Evolutionary conservation across 2,797 vertebrate species (phyloP), one percentile per base, ranked within the genome.

Genomic region (Lutjanus argentimaculatus): DNA sequence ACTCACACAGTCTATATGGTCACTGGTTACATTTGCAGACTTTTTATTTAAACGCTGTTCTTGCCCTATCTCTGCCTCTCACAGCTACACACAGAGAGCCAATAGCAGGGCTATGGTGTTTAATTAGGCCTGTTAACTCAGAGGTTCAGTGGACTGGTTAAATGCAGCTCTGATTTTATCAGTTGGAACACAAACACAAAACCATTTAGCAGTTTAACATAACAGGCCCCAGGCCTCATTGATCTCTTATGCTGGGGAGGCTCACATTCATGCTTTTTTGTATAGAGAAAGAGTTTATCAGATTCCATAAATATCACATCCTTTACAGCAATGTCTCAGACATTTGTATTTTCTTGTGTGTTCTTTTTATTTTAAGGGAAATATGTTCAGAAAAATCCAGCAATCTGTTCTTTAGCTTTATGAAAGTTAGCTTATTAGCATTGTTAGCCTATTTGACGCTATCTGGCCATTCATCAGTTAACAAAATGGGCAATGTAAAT

Each of bases 111-210:
- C 25, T 45, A 8, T 42, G 22, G 66, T 85, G 88, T 90, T 91
- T 87, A 86, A 91, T 82, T 84, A 85, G 70, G 51, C 45, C 67
- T 78, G 76, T 86, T 76, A 62, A 78, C 82, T 83, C 45, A 61
- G 70, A 68, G 77, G 55, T 90, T 93, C 80, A 82, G 75, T 87
- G 85, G 84, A 79, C 85, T 83, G 86, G 68, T 90, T 89, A 80
- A 92, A 88, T 8, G 68, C 64, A 77, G 79, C 80, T 82, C 70
- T 85, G 91, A 91, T 92, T 92, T 87, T 92, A 95, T 93, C 92
- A 93, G 86, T 56, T 84, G 51, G 46, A 90, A 76, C 80, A 80
- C 85, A 92, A 92, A 92, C 87, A 92, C 75, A 82, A 85, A 89
- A 79, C 10, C 79, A 76, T 91, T 94, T 77, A 84, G 70, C 56